A percentile compares a stretch with the other conserved stretches of the same genome.
Conservation (phyloP, 2,888 invertebrate species). For the Drymonia ruficornis region DNA sequence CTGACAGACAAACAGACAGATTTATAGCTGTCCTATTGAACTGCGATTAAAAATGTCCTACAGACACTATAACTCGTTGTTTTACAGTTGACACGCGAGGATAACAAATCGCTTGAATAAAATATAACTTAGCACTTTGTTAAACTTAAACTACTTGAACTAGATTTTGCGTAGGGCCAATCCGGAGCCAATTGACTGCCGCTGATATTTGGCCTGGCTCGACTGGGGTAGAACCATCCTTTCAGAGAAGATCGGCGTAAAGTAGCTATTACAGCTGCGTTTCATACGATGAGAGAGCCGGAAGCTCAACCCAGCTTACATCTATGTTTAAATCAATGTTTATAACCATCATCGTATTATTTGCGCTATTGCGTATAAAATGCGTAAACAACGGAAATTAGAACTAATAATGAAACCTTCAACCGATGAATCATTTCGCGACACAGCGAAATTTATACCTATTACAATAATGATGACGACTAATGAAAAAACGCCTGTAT, state of each 20-base stretch:
- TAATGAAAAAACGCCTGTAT: neutral
- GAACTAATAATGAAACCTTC: constrained; percentile 40
- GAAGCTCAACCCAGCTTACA: no score
- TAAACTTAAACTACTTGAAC: neutral
- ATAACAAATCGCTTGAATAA: constrained; percentile 26
- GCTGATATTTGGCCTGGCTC: no score
- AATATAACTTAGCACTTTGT: constrained; percentile 14
- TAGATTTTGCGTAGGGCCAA: no score
- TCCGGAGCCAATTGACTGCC: no score
- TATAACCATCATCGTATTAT: neutral
- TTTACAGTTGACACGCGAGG: constrained; percentile 21
- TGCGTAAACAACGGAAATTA: constrained; percentile 47
- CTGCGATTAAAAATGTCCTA: constrained; percentile 33
- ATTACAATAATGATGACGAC: neutral
- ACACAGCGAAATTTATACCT: constrained; percentile 11
- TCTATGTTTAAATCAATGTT: no score
- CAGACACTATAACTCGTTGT: constrained; percentile 13
- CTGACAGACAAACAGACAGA: constrained; percentile 58
- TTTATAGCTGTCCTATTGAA: constrained; percentile 54
- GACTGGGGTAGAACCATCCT: no score
- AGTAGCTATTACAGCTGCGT: no score
- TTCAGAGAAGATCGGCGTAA: no score
- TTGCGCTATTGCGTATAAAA: constrained; percentile 39
- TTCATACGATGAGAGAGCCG: no score
- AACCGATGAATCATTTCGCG: constrained; percentile 34